These are phyloP conservation scores for Neria commutata DNA, from an alignment of 2,888 invertebrate species.

Conservation along the genomic window DNA sequence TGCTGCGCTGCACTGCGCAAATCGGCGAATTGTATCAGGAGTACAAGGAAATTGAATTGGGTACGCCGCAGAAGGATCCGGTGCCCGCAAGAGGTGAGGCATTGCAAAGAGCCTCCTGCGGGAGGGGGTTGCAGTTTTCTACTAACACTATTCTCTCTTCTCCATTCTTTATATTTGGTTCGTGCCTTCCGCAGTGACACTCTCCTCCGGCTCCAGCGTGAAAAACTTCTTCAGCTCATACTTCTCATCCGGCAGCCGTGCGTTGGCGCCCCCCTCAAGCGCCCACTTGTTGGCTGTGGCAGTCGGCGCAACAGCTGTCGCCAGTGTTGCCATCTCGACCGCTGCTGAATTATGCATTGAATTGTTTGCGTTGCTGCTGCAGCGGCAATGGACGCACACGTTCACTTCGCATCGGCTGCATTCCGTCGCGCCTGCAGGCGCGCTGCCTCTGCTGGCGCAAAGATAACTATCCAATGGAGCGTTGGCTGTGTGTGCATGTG, in stretches of 20 bases:
- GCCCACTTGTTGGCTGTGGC: conserved; percentile 3
- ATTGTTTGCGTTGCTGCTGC: neutral
- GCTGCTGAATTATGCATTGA: conserved; percentile 15
- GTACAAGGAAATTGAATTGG: conserved; percentile 73
- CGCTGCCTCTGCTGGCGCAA: conserved; percentile 26
- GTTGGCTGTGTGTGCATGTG: no score
- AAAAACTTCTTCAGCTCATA: conserved; percentile 54
- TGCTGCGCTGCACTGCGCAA: conserved; percentile 74
- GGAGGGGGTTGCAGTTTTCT: no score
- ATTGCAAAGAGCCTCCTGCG: conserved; percentile 10
- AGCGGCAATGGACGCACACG: neutral
- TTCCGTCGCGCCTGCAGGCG: conserved; percentile 13
- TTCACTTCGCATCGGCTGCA: conserved; percentile 5
- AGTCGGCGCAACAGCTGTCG: conserved; percentile 26
- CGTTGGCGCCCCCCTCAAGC: conserved; percentile 26
- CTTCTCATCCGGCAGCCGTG: conserved; percentile 45
- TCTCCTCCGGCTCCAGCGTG: conserved; percentile 56
- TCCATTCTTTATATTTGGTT: conserved; percentile 15
- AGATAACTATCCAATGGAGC: conserved; percentile 39
- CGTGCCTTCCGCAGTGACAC: conserved; percentile 48
- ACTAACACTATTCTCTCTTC: conserved; percentile 7
- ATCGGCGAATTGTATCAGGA: conserved; percentile 73
- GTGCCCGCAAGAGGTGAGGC: conserved; percentile 77
- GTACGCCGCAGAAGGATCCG: conserved; percentile 75
- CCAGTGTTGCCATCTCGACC: conserved; percentile 29